Evolutionary conservation across 2,888 invertebrate genomes (phyloP), one percentile per base, ranked within the genome.

Genomic region (Autographa gamma): DNA sequence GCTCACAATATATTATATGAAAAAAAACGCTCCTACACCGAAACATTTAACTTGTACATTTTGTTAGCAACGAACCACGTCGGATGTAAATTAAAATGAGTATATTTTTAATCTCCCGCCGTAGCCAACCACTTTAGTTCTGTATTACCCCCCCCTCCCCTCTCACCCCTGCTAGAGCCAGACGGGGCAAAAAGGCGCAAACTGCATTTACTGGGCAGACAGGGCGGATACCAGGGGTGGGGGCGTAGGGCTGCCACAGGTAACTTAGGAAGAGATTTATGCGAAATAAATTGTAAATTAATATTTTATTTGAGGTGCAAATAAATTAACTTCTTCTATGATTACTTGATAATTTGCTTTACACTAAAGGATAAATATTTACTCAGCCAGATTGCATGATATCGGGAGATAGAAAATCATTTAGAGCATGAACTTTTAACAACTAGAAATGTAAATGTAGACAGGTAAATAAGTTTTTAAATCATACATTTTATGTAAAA

Each of bases 171-270:
- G 9, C 25, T 11, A 0, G 18, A 2, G 64, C 63, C 69, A 79
- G 83, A 79, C 83, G 66, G 61, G 18, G 48, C 2, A 72, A 71
- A 73, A 77, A 71, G 31, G 76, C 19, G 66, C 69, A 54, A 78
- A 84, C 56, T 79, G 66, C 73, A 77, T 84, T 78, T 70, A 76
- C 66, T 54, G 48, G 63, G 69, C 76, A 82, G 85, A 80, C 85
- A 71, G 71, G 74, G 75, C 64, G 63, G 74, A 14, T n/a, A 25
- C 16, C 13, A 6, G 19, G 63, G 62, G 67, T 14, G 48, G 65
- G 64, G 34, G 56, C 11, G 38, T 59, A 77, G 81, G 77, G 77
- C 43, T 77, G 58, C 19, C 32, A 54, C 9, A 16, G n/a, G 54
- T 13, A 13, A 3, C 13, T n/a, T n/a, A 6, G 4, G 0, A 48